Base-by-base conservation (phyloP, 1,140 invertebrate genomes). In the Ceratosolen fusciceps region DNA sequence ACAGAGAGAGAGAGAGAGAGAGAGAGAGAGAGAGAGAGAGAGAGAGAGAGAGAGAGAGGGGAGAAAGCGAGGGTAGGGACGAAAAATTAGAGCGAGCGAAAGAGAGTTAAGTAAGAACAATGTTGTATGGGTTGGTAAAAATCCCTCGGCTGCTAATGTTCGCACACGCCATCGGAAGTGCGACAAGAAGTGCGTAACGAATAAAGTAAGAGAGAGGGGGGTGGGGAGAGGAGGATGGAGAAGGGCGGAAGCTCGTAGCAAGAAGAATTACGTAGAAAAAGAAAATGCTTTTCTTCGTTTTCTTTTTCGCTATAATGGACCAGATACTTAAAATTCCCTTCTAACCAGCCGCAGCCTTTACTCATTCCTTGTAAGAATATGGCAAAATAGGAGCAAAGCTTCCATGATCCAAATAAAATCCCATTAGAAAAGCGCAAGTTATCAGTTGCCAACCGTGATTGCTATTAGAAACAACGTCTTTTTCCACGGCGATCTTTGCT, bases 131-230 rank as follows among this genome's bases (percentile, higher is more conserved):
- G 29, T 29, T n/a, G n/a, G 37, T 49, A 75, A 75, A 75, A 75
- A 75, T 75, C 19, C 39, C 1, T 29, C 21, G 24, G 58, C 56
- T 29, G 74, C 74, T 75, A 75, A 75, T 75, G 74, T 60, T 58
- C 74, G 26, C 74, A 74, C 74, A 75, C 74, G 58, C 74, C 60
- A 60, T 21, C 29, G 34, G n/a, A n/a, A n/a, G n/a, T n/a, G n/a
- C n/a, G 58, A 60, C 74, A 75, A 75, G 74, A 75, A 75, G 74
- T 67, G 74, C 74, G 74, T 75, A 75, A 49, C 31, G 47, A 12
- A 49, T 8, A 29, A 7, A 37, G 10, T 16, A 24, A 70, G 67
- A 39, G 62, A 67, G 34, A 67, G 62, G 39, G 34, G 39, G 34
- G n/a, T 16, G 39, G 34, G 39, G 21, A 67, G 62, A 39, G n/a